These are phyloP conservation scores for Pollachius pollachius DNA, from an alignment of 2,113 vertebrate genomes.

Conservation along the genomic window DNA sequence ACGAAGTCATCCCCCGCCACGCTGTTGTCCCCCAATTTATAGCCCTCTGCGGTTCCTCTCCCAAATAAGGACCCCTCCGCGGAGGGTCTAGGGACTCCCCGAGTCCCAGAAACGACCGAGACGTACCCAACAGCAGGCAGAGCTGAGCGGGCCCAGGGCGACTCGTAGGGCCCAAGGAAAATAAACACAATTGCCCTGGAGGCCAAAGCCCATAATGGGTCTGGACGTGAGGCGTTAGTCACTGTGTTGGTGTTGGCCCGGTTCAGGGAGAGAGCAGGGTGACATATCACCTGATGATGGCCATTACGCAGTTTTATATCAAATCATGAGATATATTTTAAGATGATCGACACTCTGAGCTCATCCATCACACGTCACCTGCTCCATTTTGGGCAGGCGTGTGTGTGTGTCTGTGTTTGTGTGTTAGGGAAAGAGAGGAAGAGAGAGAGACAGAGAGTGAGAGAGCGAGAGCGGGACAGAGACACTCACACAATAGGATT, in stretches of 20 bases:
- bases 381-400: no score
- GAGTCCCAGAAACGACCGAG: neutral
- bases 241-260: neutral
- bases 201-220: neutral
- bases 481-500: neutral
- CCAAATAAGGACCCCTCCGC: neutral
- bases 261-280: neutral
- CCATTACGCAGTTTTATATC: neutral
- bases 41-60: slow-evolving; percentile 10
- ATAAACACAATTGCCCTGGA: neutral
- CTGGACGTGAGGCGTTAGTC: neutral
- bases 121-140: no score
- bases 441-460: no score
- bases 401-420: neutral
- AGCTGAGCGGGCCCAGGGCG: no score
- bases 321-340: neutral
- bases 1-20: neutral
- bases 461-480: neutral
- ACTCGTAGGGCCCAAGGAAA: no score
- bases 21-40: slow-evolving; percentile 16
- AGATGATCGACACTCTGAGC: neutral
- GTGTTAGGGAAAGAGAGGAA: no score
- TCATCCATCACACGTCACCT: neutral
- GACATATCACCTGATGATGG: neutral
- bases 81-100: neutral